Evolutionary conservation across 2,797 vertebrate genomes (phyloP), one percentile per base, ranked within the genome.

Genomic region (Chelmon rostratus): DNA sequence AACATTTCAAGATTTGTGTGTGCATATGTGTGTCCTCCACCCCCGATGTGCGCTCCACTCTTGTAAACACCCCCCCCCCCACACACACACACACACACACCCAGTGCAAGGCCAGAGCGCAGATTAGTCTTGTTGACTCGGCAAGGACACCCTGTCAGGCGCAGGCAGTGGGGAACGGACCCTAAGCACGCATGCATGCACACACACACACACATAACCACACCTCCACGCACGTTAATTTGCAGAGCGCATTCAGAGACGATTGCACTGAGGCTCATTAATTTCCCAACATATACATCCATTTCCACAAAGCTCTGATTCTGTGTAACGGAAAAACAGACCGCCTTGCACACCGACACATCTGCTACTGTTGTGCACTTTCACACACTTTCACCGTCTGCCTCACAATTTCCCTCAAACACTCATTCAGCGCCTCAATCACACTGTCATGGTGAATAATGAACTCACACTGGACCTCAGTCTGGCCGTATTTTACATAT

Each of bases 121-220:
- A 94, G 92, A 96, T 95, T 94, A 93, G 93, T 94, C 93, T 94
- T 95, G 93, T 95, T 94, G 95, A 95, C 92, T 94, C 86, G 84
- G 90, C 94, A 95, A 95, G 94, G 94, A 95, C 94, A 91, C 87
- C 88, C 93, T 94, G 94, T 95, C 91, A 94, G 88, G 91, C 89
- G 72, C 81, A 88, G 88, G 84, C 91, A 89, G 90, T 21, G 76
- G 76, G 79, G 81, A 88, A 81, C 61, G 35, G 86, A 89, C 85
- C 84, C 91, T 69, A 76, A 86, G 78, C 79, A 56, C 25, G 58
- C 79, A 67, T 40, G 53, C 78, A 46, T 8, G n/a, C 86, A 74
- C 52, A 42, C 75, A 50, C 56, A 73, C 87, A 72, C 56, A 33
- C 53, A 52, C 6, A 53, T 63, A 74, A 65, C 59, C 74, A 61